phyloP scores from a whole-genome alignment of 2,888 invertebrate species.

The Oscheius sp. region DNA sequence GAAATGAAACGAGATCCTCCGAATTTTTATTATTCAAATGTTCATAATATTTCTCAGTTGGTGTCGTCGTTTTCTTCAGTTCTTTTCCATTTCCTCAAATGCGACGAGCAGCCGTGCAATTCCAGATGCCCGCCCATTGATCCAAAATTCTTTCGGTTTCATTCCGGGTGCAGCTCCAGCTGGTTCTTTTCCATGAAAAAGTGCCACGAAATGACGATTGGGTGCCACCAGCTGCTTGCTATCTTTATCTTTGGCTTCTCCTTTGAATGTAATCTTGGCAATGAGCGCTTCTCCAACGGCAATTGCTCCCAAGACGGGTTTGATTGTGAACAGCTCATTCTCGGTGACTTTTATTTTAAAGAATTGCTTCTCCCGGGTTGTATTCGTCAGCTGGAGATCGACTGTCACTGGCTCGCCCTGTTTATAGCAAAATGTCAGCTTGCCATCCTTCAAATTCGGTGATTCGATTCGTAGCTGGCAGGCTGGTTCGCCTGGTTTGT shows the following conservation, averaged over 20 bases:
- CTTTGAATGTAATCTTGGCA: constrained; percentile 44
- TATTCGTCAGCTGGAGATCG: constrained; percentile 1
- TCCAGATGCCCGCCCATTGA: not conserved
- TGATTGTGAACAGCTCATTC: not conserved
- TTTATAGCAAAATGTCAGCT: not conserved
- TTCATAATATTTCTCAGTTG: too few species aligned
- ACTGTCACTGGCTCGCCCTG: not conserved
- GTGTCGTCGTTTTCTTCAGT: too few species aligned
- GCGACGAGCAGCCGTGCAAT: not conserved
- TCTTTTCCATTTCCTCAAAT: not conserved
- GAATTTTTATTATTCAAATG: too few species aligned
- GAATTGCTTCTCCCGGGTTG: not conserved
- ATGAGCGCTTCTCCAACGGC: constrained; percentile 40
- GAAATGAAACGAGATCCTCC: too few species aligned
- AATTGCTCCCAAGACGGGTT: not conserved
- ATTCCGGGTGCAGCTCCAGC: not conserved
- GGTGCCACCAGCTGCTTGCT: not conserved
- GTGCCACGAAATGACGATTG: not conserved
- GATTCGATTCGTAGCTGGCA: not conserved
- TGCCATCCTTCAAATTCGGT: not conserved
- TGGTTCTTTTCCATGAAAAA: not conserved
- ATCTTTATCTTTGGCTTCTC: constrained; percentile 27
- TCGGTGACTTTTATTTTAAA: not conserved
- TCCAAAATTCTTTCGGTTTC: not conserved
- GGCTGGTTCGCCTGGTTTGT: not conserved